phyloP scores from a whole-genome alignment of 2,113 vertebrate genomes.

The Vicugna pacos region DNA sequence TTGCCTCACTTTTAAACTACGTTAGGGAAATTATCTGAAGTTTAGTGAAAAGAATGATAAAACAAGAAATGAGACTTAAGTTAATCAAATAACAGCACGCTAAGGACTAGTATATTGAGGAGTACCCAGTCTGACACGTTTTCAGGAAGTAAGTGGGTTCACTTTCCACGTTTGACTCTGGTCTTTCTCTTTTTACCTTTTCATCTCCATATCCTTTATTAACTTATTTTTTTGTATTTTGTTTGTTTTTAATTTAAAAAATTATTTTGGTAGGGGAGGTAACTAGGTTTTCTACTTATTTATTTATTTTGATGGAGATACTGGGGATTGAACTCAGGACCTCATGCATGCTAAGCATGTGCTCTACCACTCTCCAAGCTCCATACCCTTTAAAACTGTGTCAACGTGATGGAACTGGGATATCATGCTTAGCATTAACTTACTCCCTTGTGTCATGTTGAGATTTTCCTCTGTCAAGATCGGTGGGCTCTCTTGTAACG shows the following conservation, averaged over 20 bases:
- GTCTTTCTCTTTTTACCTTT: not conserved
- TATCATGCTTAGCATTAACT: not conserved
- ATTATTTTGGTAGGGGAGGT: too few species aligned
- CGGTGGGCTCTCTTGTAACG: not conserved
- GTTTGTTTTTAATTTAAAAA: too few species aligned
- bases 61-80: not conserved
- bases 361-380: not conserved
- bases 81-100: not conserved
- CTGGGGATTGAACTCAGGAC: too few species aligned
- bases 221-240: too few species aligned
- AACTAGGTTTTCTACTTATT: too few species aligned
- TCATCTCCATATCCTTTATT: not conserved
- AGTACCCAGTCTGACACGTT: not conserved
- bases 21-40: not conserved
- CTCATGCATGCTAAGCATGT: too few species aligned
- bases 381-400: not conserved
- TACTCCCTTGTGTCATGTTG: not conserved
- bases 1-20: not conserved
- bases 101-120: not conserved
- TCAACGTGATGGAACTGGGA: not conserved
- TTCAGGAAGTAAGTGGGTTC: not conserved
- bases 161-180: not conserved
- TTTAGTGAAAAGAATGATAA: slow-evolving; percentile 41
- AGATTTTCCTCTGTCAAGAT: not conserved
- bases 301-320: too few species aligned